Evolutionary conservation across 2,888 invertebrate species (phyloP), one percentile per base, ranked within the genome.

Genomic region (Exephanes ischioxanthus): DNA sequence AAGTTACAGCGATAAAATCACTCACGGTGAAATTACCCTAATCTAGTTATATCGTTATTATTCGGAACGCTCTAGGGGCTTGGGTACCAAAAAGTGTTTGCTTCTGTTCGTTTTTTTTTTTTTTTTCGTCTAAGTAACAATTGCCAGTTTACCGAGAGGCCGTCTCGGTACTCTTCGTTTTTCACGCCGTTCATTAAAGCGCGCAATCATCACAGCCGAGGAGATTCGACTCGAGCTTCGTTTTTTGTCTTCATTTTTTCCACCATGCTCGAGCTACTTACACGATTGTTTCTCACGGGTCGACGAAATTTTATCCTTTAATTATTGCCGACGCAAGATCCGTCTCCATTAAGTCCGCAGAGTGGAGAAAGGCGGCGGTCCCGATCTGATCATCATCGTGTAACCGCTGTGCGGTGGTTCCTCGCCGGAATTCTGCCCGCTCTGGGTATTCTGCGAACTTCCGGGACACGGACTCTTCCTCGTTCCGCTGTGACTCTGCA

Each of bases 401-500:
- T 90, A 92, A 84, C 91, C 91, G 16, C 75, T 85, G 48, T 82
- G 55, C 9, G 90, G 93, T 63, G 90, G 93, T 61, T 92, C 92
- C 51, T 92, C 91, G 4, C 81, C 89, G 6, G 90, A 89, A 85
- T 90, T 91, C 73, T 93, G 94, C 30, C 91, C 92, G 87, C 93
- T 90, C 77, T 91, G 93, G 86, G 93, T 94, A 88, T 94, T 95
- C 77, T 95, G 95, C 3, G 90, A 87, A 58, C 88, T 88, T 53
- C 86, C 90, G n/a, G 86, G 71, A 70, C 96, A 93, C 96, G 86
- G 71, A 70, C 96, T 93, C 96, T 97, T 90, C 96, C 96, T 87
- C 96, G 95, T 83, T 96, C 95, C 96, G 90, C 96, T 96, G 94
- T 97, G 97, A 90, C 97, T 97, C 71, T 97, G 95, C 26, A 97